Evolutionary conservation across 2,888 invertebrate species (phyloP), one percentile per base, ranked within the genome.

Genomic region (Meghimatium bilineatum): DNA sequence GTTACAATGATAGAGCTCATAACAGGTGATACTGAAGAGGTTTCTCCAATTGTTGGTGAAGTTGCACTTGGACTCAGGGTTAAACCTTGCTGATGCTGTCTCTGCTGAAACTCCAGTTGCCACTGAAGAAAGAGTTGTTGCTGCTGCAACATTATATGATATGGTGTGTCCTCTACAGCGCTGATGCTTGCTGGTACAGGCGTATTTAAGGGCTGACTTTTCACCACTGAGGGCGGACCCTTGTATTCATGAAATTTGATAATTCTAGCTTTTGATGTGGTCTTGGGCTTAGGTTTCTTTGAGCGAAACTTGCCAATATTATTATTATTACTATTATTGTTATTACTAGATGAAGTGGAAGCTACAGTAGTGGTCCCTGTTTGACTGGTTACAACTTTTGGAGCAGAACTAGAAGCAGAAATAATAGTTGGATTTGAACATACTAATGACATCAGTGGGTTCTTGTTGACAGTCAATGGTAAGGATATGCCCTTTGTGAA

Each of bases 221-320:
- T 97, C 90, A 97, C 97, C 32, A 97, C 97, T 94, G 96, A 97
- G 87, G 98, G 97, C 80, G 93, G 93, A 82, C 93, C 93, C 88
- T 97, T 97, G 94, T 97, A 97, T 94, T 99, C 99, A 94, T 99
- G 98, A 94, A 99, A 99, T 94, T 99, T 99, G 91, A 99, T 98
- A 82, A 97, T 97, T 89, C 97, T 95, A 34, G 96, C 95, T 94
- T 97, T 97, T 0, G 97, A 96, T 5, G 88, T 38, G 95, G 95
- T 89, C 94, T 97, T 97, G 67, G 96, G 96, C 93, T 97, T 97
- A 34, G 95, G 95, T 93, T 97, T 97, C 93, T 97, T 97, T 91
- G 89, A 90, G 82, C 92, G 88, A 56, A 88, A 85, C 85, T 90
- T 86, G 44, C 86, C 80, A 83, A 83, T 86, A 80, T 75, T 85